A percentile compares a stretch with the other conserved stretches of the same genome.
phyloP scores from a whole-genome alignment of 1,140 invertebrate species.

The Oscheius sp. region DNA sequence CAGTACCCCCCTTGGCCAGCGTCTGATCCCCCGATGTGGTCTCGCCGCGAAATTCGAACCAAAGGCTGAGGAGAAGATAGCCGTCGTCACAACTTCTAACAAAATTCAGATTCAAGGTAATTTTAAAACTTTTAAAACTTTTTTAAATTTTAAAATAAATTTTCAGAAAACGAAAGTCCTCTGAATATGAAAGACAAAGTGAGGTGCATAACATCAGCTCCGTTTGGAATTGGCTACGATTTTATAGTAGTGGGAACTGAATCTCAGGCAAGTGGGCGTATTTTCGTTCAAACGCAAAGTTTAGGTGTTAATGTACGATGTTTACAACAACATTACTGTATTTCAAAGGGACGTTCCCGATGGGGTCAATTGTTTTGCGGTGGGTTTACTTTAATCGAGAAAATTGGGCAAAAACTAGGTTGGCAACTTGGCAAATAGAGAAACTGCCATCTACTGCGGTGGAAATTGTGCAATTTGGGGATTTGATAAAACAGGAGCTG shows the following conservation, averaged over 20 bases:
- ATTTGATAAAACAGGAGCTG: constrained; percentile 19
- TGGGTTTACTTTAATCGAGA: background rate
- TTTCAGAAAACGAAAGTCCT: constrained; percentile 16
- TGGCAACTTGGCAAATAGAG: constrained; percentile 22
- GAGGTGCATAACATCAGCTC: constrained; percentile 20
- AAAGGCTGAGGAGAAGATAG: background rate
- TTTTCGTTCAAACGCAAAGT: background rate
- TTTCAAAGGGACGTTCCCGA: constrained; percentile 35
- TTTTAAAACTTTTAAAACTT: too few relatives aligned
- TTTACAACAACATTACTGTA: constrained; percentile 29
- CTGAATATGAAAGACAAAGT: constrained; percentile 30
- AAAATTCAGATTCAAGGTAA: constrained; percentile 24
- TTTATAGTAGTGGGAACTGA: constrained; percentile 34
- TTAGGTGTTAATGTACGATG: constrained; percentile 23
- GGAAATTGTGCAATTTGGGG: constrained; percentile 40
- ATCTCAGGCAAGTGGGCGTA: constrained; percentile 1
- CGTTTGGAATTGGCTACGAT: constrained; percentile 15
- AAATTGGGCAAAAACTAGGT: constrained; percentile 1
- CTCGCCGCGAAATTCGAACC: background rate
- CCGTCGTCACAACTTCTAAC: constrained; percentile 15
- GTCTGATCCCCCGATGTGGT: background rate
- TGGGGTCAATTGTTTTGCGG: constrained; percentile 33
- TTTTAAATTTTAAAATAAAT: background rate
- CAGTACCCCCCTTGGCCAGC: background rate
- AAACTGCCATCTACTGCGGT: constrained; percentile 23